These are phyloP conservation scores for Hesperia comma DNA, from an alignment of 2,888 invertebrate genomes.

Conservation along the genomic window DNA sequence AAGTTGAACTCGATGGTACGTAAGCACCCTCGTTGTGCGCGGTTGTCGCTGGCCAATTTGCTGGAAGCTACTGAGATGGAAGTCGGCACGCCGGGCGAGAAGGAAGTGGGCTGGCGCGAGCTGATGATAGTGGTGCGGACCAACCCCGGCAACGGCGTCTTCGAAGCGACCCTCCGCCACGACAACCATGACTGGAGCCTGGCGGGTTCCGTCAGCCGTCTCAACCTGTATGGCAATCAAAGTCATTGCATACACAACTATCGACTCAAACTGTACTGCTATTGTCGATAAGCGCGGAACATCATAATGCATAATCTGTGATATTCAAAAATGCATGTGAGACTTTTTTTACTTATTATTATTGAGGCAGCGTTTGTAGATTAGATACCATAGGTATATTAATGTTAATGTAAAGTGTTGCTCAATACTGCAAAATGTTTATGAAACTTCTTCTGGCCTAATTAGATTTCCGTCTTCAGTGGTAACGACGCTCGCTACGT, in stretches of 20 bases:
- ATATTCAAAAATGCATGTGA: slow-evolving; percentile 36
- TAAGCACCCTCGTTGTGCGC: slow-evolving; percentile 86
- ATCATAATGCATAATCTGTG: slow-evolving; percentile 43
- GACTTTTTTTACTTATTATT: slow-evolving; percentile 17
- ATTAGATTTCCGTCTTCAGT: slow-evolving; percentile 29
- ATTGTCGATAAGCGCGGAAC: slow-evolving; percentile 73
- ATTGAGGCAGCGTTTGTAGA: neutral
- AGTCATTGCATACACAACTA: slow-evolving; percentile 90
- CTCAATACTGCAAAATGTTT: slow-evolving; percentile 19
- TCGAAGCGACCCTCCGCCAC: slow-evolving; percentile 90
- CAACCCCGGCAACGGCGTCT: slow-evolving; percentile 87
- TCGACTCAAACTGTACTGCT: slow-evolving; percentile 90
- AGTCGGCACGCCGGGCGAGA: slow-evolving; percentile 63
- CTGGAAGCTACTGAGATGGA: slow-evolving; percentile 87
- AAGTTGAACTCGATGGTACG: slow-evolving; percentile 86
- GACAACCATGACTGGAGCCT: slow-evolving; percentile 70
- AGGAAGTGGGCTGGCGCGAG: slow-evolving; percentile 80
- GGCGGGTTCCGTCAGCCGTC: slow-evolving; percentile 89
- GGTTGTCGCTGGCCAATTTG: slow-evolving; percentile 85
- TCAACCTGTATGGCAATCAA: slow-evolving; percentile 92
- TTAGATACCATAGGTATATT: slow-evolving; percentile 17
- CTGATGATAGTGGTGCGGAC: slow-evolving; percentile 86
- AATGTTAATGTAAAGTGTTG: slow-evolving; percentile 22
- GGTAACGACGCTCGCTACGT: neutral
- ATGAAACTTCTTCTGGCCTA: slow-evolving; percentile 25